Conservation (phyloP, 1,140 invertebrate genomes). For the Homalodisca vitripennis region DNA sequence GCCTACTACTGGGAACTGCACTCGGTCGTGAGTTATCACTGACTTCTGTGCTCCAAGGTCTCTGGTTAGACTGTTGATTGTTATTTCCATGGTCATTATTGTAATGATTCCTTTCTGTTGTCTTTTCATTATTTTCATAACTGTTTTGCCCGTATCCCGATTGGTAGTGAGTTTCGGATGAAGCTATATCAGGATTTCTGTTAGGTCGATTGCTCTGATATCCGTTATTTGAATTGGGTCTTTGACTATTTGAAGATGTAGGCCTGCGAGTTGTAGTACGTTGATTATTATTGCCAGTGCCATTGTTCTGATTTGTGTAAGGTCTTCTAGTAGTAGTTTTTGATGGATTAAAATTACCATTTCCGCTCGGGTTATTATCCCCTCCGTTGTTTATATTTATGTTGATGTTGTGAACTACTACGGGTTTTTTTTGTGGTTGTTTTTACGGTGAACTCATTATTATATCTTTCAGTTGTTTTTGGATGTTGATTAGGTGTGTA, state of each 20-base stretch:
- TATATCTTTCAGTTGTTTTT: slow-evolving; percentile 9
- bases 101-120: slow-evolving; percentile 12
- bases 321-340: slow-evolving; percentile 15
- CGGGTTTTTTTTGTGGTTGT: slow-evolving; percentile 24
- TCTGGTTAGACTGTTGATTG: neutral
- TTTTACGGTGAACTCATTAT: neutral
- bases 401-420: slow-evolving; percentile 11
- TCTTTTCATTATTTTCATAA: slow-evolving; percentile 3
- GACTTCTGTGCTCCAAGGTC: neutral
- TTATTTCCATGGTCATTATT: neutral
- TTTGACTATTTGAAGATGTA: neutral
- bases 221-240: neutral
- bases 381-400: slow-evolving; percentile 10
- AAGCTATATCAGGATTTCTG: slow-evolving; percentile 14
- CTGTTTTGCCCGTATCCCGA: slow-evolving; percentile 12
- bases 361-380: neutral
- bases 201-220: slow-evolving; percentile 15
- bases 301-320: slow-evolving; percentile 2
- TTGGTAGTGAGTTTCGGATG: slow-evolving; percentile 7
- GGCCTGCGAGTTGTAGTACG: slow-evolving; percentile 1
- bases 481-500: neutral
- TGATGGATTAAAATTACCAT: neutral
- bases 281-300: slow-evolving; percentile 11
- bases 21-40: neutral
- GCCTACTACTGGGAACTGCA: slow-evolving; percentile 5